Evolutionary conservation across 2,888 invertebrate genomes (phyloP).

Genomic region (Scotopteryx bipunctaria): DNA sequence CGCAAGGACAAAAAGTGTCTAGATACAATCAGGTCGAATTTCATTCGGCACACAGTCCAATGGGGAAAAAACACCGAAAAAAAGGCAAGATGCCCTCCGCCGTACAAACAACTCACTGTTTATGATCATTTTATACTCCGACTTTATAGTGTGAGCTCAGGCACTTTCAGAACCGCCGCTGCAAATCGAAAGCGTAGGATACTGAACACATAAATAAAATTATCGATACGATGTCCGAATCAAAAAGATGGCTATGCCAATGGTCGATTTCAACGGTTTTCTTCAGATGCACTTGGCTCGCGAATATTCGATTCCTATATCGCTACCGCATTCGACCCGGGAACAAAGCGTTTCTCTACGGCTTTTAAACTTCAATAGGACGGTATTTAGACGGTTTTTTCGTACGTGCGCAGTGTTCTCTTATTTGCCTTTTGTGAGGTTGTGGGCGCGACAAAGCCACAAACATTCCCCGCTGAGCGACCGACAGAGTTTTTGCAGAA

Average conservation of each 20-base stretch:
- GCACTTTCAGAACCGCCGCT: constrained; percentile 53
- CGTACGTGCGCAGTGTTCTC: constrained; percentile 69
- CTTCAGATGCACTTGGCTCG: constrained; percentile 42
- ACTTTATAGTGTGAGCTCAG: constrained; percentile 50
- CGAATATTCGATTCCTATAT: constrained; percentile 77
- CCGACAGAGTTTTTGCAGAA: constrained; percentile 70
- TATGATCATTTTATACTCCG: constrained; percentile 58
- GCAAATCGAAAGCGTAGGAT: constrained; percentile 47
- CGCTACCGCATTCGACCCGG: constrained; percentile 74
- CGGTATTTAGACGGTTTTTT: constrained; percentile 80
- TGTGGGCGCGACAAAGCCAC: constrained; percentile 82
- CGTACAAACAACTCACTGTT: constrained; percentile 68
- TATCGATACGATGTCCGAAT: constrained; percentile 52
- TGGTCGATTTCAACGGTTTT: constrained; percentile 48
- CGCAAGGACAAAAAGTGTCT: constrained; percentile 75
- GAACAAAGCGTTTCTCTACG: constrained; percentile 78
- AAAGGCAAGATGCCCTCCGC: constrained; percentile 57
- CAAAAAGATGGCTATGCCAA: constrained; percentile 36
- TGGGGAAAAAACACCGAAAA: constrained; percentile 63
- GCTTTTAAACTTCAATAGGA: constrained; percentile 82
- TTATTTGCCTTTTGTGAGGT: constrained; percentile 81
- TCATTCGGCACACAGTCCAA: constrained; percentile 64
- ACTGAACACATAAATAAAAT: constrained; percentile 63
- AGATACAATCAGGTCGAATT: constrained; percentile 81
- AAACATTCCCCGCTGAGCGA: constrained; percentile 79